Percentiles rank a stretch among this genome's conserved stretches.
These are phyloP conservation scores for Alviniconcha marisindica DNA, from an alignment of 1,140 invertebrate genomes.

Conservation along the genomic window DNA sequence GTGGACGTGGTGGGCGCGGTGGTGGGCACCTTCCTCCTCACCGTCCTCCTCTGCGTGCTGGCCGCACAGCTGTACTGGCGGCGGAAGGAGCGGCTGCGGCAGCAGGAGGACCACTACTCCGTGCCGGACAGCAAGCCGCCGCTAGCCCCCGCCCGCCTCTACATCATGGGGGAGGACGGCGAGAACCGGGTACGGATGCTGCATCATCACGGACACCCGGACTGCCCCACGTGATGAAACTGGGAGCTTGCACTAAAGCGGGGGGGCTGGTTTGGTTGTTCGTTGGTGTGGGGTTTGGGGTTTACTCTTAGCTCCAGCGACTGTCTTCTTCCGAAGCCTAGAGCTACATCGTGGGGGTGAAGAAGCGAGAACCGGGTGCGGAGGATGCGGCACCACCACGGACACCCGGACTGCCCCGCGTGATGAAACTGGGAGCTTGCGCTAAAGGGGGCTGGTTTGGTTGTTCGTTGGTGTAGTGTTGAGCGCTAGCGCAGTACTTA, in stretches of 20 bases:
- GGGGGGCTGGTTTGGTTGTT: neutral
- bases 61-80: conserved; percentile 69
- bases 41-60: conserved; percentile 68
- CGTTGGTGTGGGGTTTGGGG: neutral
- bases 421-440: conserved; percentile 15
- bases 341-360: too few relatives aligned
- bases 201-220: conserved; percentile 41
- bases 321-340: too few relatives aligned
- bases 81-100: conserved; percentile 44
- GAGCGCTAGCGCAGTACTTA: too few relatives aligned
- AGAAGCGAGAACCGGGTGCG: conserved; percentile 42
- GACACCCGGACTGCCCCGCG: conserved; percentile 32
- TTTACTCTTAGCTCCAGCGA: too few relatives aligned
- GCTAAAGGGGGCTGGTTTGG: neutral
- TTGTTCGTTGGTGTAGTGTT: neutral
- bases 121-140: conserved; percentile 46
- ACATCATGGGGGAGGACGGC: conserved; percentile 50
- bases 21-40: conserved; percentile 72
- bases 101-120: conserved; percentile 49
- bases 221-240: conserved; percentile 42
- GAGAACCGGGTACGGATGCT: conserved; percentile 53
- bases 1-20: conserved; percentile 72
- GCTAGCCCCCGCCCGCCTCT: conserved; percentile 38
- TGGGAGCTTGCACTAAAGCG: neutral
- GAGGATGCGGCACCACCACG: conserved; percentile 50